These are phyloP conservation scores for Stichopus chloronotus DNA, from an alignment of 35 echinoderm and acorn worm species.

Conservation along the genomic window DNA sequence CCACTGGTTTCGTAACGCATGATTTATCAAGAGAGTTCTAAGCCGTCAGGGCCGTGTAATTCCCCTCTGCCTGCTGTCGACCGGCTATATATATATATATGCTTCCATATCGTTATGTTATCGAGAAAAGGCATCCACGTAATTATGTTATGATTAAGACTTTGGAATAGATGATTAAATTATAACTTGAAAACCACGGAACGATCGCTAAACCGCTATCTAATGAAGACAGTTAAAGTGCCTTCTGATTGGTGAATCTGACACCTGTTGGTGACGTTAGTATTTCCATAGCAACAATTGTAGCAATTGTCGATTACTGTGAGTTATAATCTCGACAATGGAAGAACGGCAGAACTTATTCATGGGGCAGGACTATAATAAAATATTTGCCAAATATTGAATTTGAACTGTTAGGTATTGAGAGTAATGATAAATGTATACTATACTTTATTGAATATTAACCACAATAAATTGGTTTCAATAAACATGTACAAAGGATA, in stretches of 20 bases:
- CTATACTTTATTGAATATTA: no score
- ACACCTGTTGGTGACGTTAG: constrained; percentile 43
- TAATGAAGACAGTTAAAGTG: neutral
- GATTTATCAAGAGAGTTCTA: neutral
- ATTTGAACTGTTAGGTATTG: neutral
- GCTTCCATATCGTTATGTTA: neutral
- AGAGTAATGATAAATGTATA: no score
- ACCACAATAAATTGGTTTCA: no score
- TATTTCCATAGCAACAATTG: constrained; percentile 14
- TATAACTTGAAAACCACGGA: constrained; percentile 34
- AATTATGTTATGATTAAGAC: constrained; percentile 44
- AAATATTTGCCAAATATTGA: neutral
- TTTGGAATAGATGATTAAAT: constrained; percentile 33
- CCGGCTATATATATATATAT: neutral
- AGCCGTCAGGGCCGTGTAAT: neutral
- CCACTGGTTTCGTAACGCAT: neutral
- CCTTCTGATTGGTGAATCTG: constrained; percentile 25
- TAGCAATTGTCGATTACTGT: constrained; percentile 7
- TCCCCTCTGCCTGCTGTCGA: neutral
- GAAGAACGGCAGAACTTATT: neutral
- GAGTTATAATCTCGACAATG: constrained; percentile 6
- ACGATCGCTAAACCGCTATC: constrained; percentile 24
- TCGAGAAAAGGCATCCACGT: neutral
- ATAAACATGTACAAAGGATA: no score
- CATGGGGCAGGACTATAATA: neutral